These are phyloP conservation scores for Halcyon malimbica DNA, from an alignment of 2,113 vertebrate genomes.

Conservation along the genomic window DNA sequence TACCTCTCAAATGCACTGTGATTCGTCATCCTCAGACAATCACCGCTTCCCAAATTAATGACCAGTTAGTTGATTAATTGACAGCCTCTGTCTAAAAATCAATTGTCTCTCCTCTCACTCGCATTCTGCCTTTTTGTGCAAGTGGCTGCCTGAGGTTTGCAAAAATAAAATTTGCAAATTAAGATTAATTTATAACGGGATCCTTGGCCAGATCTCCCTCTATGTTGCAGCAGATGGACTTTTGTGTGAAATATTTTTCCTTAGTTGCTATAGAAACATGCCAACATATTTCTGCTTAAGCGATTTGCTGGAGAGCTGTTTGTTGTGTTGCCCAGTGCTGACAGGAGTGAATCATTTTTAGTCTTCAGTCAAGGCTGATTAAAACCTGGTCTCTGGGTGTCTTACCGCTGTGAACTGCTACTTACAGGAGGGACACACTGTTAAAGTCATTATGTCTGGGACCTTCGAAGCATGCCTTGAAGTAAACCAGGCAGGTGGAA, in stretches of 20 bases:
- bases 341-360: conserved; percentile 73
- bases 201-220: conserved; percentile 73
- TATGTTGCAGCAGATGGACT: conserved; percentile 80
- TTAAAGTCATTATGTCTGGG: conserved; percentile 59
- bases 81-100: neutral
- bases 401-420: conserved; percentile 48
- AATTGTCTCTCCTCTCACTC: neutral
- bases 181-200: conserved; percentile 70
- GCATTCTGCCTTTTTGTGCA: neutral
- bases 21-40: conserved; percentile 10
- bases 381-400: conserved; percentile 68
- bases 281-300: conserved; percentile 78
- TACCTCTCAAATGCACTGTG: neutral
- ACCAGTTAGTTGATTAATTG: neutral
- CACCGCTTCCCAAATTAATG: neutral
- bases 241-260: conserved; percentile 81
- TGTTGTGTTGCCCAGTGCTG: conserved; percentile 73
- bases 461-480: conserved; percentile 6
- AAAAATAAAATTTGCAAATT: conserved; percentile 73
- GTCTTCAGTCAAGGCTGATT: conserved; percentile 70
- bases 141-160: neutral
- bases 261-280: conserved; percentile 82
- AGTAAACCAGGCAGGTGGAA: conserved; percentile 49
- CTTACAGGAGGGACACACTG: conserved; percentile 56
- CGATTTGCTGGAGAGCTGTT: conserved; percentile 77